Conservation (phyloP, 2,888 invertebrate genomes). For the Ichneumoninae sp. region DNA sequence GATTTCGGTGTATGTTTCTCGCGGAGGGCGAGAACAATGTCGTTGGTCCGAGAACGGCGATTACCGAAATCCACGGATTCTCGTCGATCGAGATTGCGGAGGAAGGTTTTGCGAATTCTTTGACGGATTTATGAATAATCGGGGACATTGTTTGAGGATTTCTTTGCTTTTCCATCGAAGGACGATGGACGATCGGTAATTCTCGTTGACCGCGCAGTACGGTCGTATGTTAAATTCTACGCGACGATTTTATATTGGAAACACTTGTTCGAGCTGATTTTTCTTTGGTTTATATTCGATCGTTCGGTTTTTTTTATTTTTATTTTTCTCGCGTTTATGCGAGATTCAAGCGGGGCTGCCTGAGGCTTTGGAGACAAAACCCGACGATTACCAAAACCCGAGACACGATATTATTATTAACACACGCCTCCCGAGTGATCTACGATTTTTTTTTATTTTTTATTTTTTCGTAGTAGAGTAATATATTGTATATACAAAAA, state of each 20-base stretch:
- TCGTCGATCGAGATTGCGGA: constrained; percentile 3
- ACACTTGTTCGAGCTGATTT: not conserved
- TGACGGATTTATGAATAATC: not conserved
- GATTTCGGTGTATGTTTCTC: constrained; percentile 20
- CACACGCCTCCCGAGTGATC: constrained; percentile 67
- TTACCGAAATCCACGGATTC: not conserved
- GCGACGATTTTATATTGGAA: not conserved
- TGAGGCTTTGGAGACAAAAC: constrained; percentile 1
- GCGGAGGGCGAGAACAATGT: not conserved
- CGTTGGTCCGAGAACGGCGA: not conserved
- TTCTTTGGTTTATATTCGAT: constrained; percentile 31
- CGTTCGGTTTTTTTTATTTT: constrained; percentile 1
- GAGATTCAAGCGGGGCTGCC: constrained; percentile 7
- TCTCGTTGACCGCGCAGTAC: not conserved
- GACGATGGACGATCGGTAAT: not conserved
- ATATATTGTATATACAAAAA: constrained; percentile 66
- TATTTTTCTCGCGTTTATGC: not conserved
- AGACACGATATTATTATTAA: constrained; percentile 43
- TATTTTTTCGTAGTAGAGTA: constrained; percentile 61
- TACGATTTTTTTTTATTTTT: constrained; percentile 48
- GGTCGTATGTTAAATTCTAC: not conserved
- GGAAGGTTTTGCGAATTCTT: not conserved
- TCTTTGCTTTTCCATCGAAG: not conserved
- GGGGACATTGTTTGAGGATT: not conserved
- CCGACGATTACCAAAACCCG: constrained; percentile 59